A percentile compares a stretch with the other conserved stretches of the same genome.
phyloP scores from a whole-genome alignment of 2,113 vertebrate species.

The Cyanoderma ruficeps region DNA sequence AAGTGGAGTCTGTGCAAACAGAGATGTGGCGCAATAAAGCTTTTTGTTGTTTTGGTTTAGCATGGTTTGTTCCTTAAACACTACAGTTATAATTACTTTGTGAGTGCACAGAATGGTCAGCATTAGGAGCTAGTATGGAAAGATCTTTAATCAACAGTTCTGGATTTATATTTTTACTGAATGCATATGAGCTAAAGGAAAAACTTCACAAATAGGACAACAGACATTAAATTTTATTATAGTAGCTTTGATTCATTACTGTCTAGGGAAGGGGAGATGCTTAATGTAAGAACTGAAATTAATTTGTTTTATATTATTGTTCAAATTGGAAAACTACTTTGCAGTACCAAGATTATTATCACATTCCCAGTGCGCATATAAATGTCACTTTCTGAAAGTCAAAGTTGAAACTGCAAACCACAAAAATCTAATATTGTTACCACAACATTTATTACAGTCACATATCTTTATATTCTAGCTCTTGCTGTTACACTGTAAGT shows the following conservation, averaged over 20 bases:
- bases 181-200: not conserved
- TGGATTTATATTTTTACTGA: not conserved
- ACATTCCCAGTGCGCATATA: not conserved
- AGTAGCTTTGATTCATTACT: not conserved
- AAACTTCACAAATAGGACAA: not conserved
- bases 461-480: conserved; percentile 9
- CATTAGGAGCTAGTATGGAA: not conserved
- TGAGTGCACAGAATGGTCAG: not conserved
- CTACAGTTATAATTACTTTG: not conserved
- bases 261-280: conserved; percentile 7
- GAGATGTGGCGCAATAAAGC: not conserved
- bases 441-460: conserved; percentile 26
- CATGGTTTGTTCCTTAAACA: not conserved
- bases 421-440: conserved; percentile 46
- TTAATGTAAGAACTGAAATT: conserved; percentile 42
- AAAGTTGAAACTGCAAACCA: conserved; percentile 47
- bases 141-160: not conserved
- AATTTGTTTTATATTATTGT: conserved; percentile 41
- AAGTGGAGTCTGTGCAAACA: not conserved
- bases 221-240: conserved; percentile 15
- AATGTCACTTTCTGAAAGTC: conserved; percentile 48
- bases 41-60: not conserved
- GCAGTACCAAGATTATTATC: conserved; percentile 37
- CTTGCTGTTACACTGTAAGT: not conserved
- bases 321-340: conserved; percentile 44